phyloP scores from a whole-genome alignment of 2,888 invertebrate species.

The Phyllotreta striolata region DNA sequence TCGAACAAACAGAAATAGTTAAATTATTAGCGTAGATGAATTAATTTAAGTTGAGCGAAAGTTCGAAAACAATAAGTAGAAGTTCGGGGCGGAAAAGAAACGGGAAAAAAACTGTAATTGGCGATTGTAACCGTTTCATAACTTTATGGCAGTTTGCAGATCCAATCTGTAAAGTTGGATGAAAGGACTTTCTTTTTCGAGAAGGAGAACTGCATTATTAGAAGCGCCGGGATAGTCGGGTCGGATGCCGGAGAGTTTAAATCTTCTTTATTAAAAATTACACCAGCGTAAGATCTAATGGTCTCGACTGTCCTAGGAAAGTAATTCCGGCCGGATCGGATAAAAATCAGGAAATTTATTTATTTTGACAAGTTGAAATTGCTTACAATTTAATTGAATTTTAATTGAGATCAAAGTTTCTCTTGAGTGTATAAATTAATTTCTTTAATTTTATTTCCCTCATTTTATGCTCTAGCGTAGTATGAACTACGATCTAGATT shows the following conservation, averaged over 20 bases:
- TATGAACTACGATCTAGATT: too few species aligned
- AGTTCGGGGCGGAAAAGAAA: conserved; percentile 1
- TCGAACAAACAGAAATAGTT: conserved; percentile 21
- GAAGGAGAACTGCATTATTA: conserved; percentile 13
- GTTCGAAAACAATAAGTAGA: conserved; percentile 23
- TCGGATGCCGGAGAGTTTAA: conserved; percentile 4
- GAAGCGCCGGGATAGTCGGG: conserved; percentile 1
- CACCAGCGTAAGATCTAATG: conserved; percentile 2
- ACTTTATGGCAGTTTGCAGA: conserved; percentile 26
- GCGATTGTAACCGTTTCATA: conserved; percentile 32
- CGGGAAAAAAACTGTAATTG: conserved; percentile 24
- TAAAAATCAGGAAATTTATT: background rate
- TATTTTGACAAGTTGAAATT: conserved; percentile 1
- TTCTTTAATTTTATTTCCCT: too few species aligned
- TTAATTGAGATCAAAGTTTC: too few species aligned
- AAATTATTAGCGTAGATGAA: conserved; percentile 28
- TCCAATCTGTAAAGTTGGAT: conserved; percentile 31
- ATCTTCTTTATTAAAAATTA: conserved; percentile 16
- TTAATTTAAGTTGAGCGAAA: conserved; percentile 23
- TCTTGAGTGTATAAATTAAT: too few species aligned
- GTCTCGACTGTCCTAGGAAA: background rate
- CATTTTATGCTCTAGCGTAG: too few species aligned
- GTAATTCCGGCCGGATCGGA: conserved; percentile 1
- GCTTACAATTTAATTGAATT: background rate
- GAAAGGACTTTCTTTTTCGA: conserved; percentile 24